Evolutionary conservation across 1,140 invertebrate genomes (phyloP), one percentile per base, ranked within the genome.

Genomic region (Microplitis mediator): DNA sequence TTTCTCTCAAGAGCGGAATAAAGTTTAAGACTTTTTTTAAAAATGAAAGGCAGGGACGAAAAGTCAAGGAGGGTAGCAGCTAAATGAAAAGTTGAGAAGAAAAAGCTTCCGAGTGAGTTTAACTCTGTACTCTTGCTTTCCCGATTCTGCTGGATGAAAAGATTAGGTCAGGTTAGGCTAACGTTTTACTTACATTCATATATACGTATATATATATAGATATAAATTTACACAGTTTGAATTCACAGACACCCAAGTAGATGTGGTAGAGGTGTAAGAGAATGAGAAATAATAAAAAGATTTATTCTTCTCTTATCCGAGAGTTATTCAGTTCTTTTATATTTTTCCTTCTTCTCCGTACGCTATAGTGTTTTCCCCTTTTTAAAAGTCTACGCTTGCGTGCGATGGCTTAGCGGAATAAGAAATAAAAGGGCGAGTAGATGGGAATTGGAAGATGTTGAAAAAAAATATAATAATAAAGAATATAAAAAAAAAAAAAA

Each of bases 251-350:
- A 50, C 23, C 51, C 32, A 34, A 31, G 4, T 6, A 13, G 34
- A 11, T 13, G 31, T 34, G 23, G 32, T 23, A 9, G 68, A 71
- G 63, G 34, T 34, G 65, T 39, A 74, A 58, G 74, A 70, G 82
- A 63, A 70, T 75, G 78, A 58, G 79, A 79, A 82, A 86, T 86
- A 85, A 86, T 86, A 86, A 86, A 86, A 86, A 86, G 84, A 86
- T 86, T 86, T 86, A 86, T 86, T 86, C 84, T 84, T 81, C 84
- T 85, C 85, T 85, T 86, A 86, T 86, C 81, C 83, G 75, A 71
- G 80, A 85, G 84, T 86, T 86, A 86, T 86, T 86, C 84, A 85
- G 81, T 81, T 86, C 84, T 85, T 85, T 86, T 45, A 45, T 45
- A 45, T 45, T 45, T 45, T 11, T 85, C 80, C 85, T 85, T 82